Evolutionary conservation across 2,888 invertebrate genomes (phyloP).

Genomic region (Lasius fuliginosus): DNA sequence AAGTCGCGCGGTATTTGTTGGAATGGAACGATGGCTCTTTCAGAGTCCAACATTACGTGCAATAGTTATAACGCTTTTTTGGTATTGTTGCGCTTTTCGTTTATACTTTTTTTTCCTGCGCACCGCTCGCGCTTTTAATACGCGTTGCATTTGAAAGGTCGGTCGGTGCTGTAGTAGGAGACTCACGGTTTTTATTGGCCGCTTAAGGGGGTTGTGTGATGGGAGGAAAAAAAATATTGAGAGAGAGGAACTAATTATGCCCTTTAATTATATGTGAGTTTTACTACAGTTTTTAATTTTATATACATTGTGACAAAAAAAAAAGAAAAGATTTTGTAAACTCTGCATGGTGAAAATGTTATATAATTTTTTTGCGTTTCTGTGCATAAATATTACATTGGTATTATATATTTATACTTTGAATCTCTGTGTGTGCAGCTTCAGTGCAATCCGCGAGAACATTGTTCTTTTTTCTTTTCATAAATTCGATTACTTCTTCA

Average conservation of each 20-base stretch:
- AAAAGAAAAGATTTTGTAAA: conserved; percentile 23
- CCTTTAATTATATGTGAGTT: conserved; percentile 49
- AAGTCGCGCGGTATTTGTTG: conserved; percentile 70
- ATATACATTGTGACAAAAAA: conserved; percentile 17
- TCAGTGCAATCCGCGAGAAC: neutral
- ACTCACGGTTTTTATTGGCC: conserved; percentile 44
- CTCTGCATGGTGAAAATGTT: conserved; percentile 23
- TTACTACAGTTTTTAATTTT: conserved; percentile 44
- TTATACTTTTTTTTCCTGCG: conserved; percentile 67
- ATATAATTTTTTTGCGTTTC: conserved; percentile 15
- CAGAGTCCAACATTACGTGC: conserved; percentile 64
- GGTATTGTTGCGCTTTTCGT: conserved; percentile 69
- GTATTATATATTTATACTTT: neutral
- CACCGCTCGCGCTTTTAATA: conserved; percentile 52
- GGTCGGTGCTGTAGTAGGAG: conserved; percentile 24
- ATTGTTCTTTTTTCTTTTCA: too few species aligned
- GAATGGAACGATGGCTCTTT: conserved; percentile 73
- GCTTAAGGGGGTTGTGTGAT: conserved; percentile 45
- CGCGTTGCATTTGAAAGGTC: conserved; percentile 54
- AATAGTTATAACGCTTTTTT: conserved; percentile 61
- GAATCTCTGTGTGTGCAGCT: neutral
- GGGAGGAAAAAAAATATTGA: conserved; percentile 40
- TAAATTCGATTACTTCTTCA: neutral
- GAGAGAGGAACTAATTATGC: conserved; percentile 54
- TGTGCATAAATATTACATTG: conserved; percentile 5